Conservation (phyloP, 2,797 vertebrate species). For the Aeoliscus strigatus region DNA sequence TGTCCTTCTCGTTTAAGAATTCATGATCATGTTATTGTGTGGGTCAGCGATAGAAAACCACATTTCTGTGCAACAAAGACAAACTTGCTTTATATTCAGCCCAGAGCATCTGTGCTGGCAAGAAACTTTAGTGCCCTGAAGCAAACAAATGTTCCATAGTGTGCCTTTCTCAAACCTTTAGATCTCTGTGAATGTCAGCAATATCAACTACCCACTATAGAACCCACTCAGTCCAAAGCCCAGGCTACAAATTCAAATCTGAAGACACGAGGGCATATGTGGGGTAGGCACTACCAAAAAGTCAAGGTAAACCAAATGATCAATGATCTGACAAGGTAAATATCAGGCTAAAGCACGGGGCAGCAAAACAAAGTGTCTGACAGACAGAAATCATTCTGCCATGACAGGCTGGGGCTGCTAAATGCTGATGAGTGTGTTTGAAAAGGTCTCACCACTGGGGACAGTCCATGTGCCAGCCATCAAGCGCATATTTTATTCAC, state of each 20-base stretch:
- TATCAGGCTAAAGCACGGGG: conserved; percentile 65
- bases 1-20: conserved; percentile 11
- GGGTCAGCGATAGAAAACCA: conserved; percentile 30
- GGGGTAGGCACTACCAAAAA: conserved; percentile 42
- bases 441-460: conserved; percentile 73
- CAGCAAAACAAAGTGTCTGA: conserved; percentile 60
- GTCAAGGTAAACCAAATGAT: conserved; percentile 53
- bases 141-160: conserved; percentile 73
- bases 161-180: conserved; percentile 66
- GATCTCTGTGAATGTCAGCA: conserved; percentile 73
- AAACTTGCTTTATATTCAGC: conserved; percentile 61
- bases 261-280: conserved; percentile 51
- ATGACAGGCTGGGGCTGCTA: conserved; percentile 54
- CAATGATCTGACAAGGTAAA: conserved; percentile 67
- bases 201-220: conserved; percentile 44
- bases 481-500: conserved; percentile 44
- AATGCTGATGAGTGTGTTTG: conserved; percentile 68
- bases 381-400: conserved; percentile 62
- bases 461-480: conserved; percentile 53
- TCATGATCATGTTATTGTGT: conserved; percentile 26
- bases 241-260: conserved; percentile 47
- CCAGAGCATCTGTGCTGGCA: conserved; percentile 48
- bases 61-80: conserved; percentile 37
- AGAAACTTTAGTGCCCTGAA: conserved; percentile 59
- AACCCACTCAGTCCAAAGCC: conserved; percentile 36